A percentile compares a stretch with the other conserved stretches of the same genome.
Conservation (phyloP, 2,113 vertebrate species). For the Festucalex cinctus region DNA sequence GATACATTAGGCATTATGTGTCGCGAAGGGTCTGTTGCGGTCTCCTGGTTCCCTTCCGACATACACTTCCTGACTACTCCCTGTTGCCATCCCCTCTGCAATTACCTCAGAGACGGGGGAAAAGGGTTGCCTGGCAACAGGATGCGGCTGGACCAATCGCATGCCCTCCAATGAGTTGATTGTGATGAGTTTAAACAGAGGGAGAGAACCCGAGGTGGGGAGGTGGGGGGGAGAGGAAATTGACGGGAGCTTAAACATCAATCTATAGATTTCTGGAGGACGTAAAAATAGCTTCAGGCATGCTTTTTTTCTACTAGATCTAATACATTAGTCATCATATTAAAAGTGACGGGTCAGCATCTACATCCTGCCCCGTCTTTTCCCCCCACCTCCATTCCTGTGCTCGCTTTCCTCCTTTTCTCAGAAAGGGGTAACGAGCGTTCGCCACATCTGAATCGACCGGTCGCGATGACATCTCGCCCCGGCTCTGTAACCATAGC, state of each 20-base stretch:
- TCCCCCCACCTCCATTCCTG: constrained; percentile 36
- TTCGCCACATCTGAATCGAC: constrained; percentile 68
- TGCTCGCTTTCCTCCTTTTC: constrained; percentile 35
- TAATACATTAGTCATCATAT: background rate
- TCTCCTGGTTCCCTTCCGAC: constrained; percentile 18
- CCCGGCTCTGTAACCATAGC: constrained; percentile 73
- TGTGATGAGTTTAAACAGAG: constrained; percentile 75
- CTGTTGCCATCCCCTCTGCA: constrained; percentile 53
- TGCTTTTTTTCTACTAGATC: background rate
- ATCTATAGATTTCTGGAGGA: background rate
- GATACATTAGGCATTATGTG: background rate
- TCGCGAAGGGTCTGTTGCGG: constrained; percentile 15
- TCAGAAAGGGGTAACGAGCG: constrained; percentile 44
- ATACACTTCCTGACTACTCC: constrained; percentile 35
- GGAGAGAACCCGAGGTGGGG: constrained; percentile 52
- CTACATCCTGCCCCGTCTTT: background rate
- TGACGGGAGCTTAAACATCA: constrained; percentile 48
- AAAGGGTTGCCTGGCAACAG: constrained; percentile 79
- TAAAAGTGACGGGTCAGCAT: background rate
- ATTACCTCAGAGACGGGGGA: constrained; percentile 73
- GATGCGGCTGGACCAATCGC: constrained; percentile 75
- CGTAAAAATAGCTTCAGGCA: background rate
- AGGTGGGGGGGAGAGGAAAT: constrained; percentile 27
- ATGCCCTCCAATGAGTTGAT: constrained; percentile 71
- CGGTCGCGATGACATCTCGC: constrained; percentile 72